Percentiles rank a stretch among this genome's conserved stretches.
Evolutionary conservation across 2,113 vertebrate species (phyloP).

Genomic region (Reinhardtius hippoglossoides): DNA sequence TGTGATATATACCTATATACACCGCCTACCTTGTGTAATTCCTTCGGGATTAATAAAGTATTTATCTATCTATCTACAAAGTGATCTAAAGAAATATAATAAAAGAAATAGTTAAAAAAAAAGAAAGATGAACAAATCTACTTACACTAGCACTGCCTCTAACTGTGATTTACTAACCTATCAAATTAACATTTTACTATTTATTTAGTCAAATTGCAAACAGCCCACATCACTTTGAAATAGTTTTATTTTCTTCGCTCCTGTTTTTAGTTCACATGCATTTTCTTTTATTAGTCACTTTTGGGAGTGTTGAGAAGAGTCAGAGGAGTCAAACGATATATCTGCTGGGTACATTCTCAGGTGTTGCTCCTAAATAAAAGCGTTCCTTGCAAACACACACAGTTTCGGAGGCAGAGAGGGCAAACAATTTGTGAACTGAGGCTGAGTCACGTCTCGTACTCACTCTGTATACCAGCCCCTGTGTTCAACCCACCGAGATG

Average conservation of each 20-base stretch:
- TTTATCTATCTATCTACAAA: too few relatives aligned
- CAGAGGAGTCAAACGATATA: constrained; percentile 28
- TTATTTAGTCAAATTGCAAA: neutral
- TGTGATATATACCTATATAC: neutral
- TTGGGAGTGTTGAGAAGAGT: neutral
- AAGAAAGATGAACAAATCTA: neutral
- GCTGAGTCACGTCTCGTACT: constrained; percentile 47
- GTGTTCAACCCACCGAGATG: constrained; percentile 28
- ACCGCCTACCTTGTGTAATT: too few relatives aligned
- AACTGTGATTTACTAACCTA: neutral
- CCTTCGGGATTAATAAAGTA: too few relatives aligned
- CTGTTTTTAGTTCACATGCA: constrained; percentile 7
- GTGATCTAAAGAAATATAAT: too few relatives aligned
- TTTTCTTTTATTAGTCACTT: neutral
- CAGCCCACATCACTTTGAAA: neutral
- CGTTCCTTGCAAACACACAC: constrained; percentile 38
- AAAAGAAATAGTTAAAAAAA: too few relatives aligned
- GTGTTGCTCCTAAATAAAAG: constrained; percentile 15
- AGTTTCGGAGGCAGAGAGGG: constrained; percentile 39
- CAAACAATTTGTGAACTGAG: constrained; percentile 60
- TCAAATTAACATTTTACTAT: neutral
- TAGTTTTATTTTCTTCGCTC: neutral
- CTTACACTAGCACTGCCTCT: neutral
- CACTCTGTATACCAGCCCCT: constrained; percentile 26
- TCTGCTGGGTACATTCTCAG: constrained; percentile 27